phyloP scores from a whole-genome alignment of 2,888 invertebrate genomes.

The Spialia ferax region DNA sequence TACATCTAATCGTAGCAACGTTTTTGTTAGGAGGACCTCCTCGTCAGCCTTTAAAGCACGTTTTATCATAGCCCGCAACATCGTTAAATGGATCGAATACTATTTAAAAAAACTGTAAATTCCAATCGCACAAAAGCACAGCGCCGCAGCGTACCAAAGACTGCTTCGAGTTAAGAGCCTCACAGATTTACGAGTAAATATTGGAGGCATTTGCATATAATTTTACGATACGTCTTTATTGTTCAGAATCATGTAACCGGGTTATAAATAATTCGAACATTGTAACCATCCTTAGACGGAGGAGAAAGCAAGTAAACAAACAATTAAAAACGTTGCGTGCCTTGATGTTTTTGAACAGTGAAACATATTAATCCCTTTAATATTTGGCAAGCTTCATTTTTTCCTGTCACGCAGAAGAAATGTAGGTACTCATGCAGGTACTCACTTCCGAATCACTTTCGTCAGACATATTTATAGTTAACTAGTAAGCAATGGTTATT shows the following conservation, averaged over 20 bases:
- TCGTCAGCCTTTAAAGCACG: constrained; percentile 72
- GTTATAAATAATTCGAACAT: constrained; percentile 76
- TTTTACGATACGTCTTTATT: constrained; percentile 76
- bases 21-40: constrained; percentile 64
- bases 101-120: constrained; percentile 47
- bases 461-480: constrained; percentile 46
- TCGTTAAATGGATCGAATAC: constrained; percentile 51
- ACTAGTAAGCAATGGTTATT: neutral
- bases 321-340: constrained; percentile 76
- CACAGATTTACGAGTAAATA: constrained; percentile 72
- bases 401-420: constrained; percentile 51
- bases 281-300: constrained; percentile 70
- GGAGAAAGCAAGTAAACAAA: constrained; percentile 80
- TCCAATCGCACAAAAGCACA: constrained; percentile 61
- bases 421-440: too few species aligned
- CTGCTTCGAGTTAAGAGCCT: constrained; percentile 62
- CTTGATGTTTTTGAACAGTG: constrained; percentile 54
- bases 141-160: constrained; percentile 70
- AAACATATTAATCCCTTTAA: constrained; percentile 58
- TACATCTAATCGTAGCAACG: constrained; percentile 74
- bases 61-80: constrained; percentile 80
- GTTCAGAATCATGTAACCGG: constrained; percentile 77
- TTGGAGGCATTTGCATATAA: constrained; percentile 78
- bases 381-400: constrained; percentile 52
- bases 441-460: constrained; percentile 62